Evolutionary conservation across 2,888 invertebrate genomes (phyloP), one percentile per base, ranked within the genome.

Genomic region (Lissonota sp.): DNA sequence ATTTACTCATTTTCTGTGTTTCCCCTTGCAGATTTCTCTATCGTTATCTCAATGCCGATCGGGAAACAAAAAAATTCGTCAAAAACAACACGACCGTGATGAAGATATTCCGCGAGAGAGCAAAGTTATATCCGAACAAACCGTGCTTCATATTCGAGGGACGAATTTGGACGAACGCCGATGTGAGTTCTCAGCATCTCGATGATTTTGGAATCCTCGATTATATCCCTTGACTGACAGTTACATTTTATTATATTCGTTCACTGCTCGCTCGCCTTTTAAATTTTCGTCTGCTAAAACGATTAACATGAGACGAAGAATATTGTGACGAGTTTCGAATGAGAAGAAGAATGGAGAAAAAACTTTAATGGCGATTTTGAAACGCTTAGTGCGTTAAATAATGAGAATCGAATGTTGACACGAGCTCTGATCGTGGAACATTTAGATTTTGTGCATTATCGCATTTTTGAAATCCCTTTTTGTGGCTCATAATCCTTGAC

Each of bases 71-170:
- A 88, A 89, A 92, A 40, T 94, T 93, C 92, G 93, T 94, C 67
- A 93, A 93, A 26, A 94, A 94, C 86, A 94, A 96, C 87, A 92
- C 93, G 60, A 95, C 95, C 0, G 95, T 96, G 6, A 94, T 95
- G 37, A 93, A 94, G 84, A 90, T 96, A 80, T 96, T 96, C 91
- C 93, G 94, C 46, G 92, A 94, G 84, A 94, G 95, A 14, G 95
- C 94, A 5, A 91, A 92, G 58, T 93, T 93, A 84, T 92, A 94
- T 87, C 96, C 96, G 0, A 93, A 95, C 80, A 96, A 95, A 82
- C 94, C 95, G 0, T 96, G 95, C 89, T 95, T 96, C 87, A 93
- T 95, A 80, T 95, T 94, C 88, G 95, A 95, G 80, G 95, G 95
- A 84, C 93, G 94, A 80, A 94, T 94, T 26, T 96, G 96, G 96